phyloP scores from a whole-genome alignment of 2,888 invertebrate genomes.

The Hyposoter didymator region DNA sequence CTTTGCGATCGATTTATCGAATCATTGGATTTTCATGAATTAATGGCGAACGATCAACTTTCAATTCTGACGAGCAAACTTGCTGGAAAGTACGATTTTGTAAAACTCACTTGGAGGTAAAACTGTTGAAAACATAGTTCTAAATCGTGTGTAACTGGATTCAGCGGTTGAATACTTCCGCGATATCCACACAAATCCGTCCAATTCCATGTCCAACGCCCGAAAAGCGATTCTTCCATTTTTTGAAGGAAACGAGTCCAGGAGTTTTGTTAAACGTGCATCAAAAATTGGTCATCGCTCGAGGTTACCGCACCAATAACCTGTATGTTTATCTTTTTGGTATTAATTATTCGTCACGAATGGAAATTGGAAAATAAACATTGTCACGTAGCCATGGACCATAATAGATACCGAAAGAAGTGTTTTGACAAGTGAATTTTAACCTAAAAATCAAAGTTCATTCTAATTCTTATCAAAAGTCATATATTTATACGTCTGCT shows the following conservation, averaged over 20 bases:
- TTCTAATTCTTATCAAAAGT: background rate
- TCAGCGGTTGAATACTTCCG: conserved; percentile 90
- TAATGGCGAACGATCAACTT: background rate
- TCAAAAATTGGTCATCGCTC: background rate
- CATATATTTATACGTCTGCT: no score
- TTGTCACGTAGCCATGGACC: background rate
- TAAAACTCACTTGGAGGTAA: conserved; percentile 85
- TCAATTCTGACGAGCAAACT: background rate
- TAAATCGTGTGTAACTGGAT: conserved; percentile 89
- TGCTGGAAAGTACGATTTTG: background rate
- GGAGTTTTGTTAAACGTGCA: background rate
- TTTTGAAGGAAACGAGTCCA: conserved; percentile 27
- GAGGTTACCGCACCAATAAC: background rate
- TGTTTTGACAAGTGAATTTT: conserved; percentile 35
- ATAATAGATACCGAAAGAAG: background rate
- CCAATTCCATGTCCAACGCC: conserved; percentile 88
- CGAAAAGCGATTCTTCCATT: conserved; percentile 51
- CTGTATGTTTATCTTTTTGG: background rate
- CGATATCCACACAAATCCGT: conserved; percentile 89
- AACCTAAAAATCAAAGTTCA: conserved; percentile 13
- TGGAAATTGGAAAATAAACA: background rate
- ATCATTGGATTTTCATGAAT: background rate
- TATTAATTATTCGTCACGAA: background rate
- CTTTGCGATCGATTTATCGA: no score
- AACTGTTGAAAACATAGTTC: conserved; percentile 94